Base-by-base conservation (phyloP, 2,888 invertebrate species). In the Hecatera dysodea region DNA sequence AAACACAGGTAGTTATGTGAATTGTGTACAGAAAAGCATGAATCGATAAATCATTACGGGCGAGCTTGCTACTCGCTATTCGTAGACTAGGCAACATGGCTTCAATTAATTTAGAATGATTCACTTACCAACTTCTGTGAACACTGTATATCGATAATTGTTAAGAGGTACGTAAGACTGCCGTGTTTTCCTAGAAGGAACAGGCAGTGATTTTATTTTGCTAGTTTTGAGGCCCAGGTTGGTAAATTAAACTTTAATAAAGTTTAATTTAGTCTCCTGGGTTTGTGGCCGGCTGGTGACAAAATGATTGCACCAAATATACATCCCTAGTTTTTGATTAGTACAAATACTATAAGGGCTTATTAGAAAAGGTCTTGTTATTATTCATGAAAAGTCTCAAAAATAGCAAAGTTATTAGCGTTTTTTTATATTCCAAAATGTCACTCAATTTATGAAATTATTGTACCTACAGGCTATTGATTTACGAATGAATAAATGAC, bases 31-130 rank as follows among this genome's bases (percentile, higher is more conserved):
- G 78, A 68, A 63, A 75, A 65, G 36, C 50, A 53, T 59, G 63
- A 69, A 83, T 81, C 81, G 61, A 82, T 82, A 76, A 65, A 76
- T 76, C 68, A 80, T 80, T 80, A 80, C 56, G 55, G 27, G 29
- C 68, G 56, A 60, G 65, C 61, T 74, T 50, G 48, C 56, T 36
- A 27, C 59, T n/a, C n/a, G 39, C 17, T 29, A 19, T 36, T 11
- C 15, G 52, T 36, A 66, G 53, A 52, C 27, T n/a, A 64, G 62
- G 29, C 62, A 60, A 46, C 44, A 57, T 50, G 48, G 70, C 69
- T 82, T 80, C 70, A 76, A 73, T 82, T 80, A 76, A 68, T 76
- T 79, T 65, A 67, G n/a, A 64, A 81, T 73, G 67, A 74, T 70
- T 73, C 52, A 42, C 53, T 79, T 80, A 57, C 59, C 53, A 50